Base-by-base conservation (phyloP, 2,797 vertebrate species). In the Scarus forsteni region DNA sequence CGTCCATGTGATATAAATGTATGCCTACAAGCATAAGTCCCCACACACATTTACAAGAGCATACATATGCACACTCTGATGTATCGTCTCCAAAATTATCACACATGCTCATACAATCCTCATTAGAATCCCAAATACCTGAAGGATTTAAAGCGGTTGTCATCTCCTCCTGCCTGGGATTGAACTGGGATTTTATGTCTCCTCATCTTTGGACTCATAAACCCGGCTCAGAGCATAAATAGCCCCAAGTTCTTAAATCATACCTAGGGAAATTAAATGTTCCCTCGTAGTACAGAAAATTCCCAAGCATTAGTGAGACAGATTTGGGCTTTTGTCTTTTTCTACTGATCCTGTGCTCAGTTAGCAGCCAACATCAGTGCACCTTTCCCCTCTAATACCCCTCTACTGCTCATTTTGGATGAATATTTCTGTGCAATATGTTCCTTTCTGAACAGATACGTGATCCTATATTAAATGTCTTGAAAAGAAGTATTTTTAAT, bases 191-290 rank as follows among this genome's bases (percentile, higher is more conserved):
- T 89, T 90, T 90, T 73, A 66, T 66, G 64, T 84, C 81, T 82
- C 65, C 85, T 87, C 76, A 84, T 86, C 69, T 87, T 77, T 86
- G 61, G 75, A 85, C 64, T 88, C 66, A 69, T 85, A 90, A 89
- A 89, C 64, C 81, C 86, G 67, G 82, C 83, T 90, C 79, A 88
- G 69, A 44, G 73, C 72, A 57, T 80, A 84, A 85, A 90, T 84
- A 82, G 68, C 81, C 79, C 55, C 55, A 74, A 76, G 74, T 85
- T 88, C 61, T 65, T 84, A 88, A 89, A 85, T 81, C 68, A 75
- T 81, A 75, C 70, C 69, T 51, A 51, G 70, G 79, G 73, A 89
- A 86, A 90, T 88, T 74, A 87, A 83, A 88, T 88, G 69, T 83
- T 66, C 54, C 50, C 60, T 6, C 54, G 18, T 69, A 53, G 54